Conservation (phyloP, 2,797 vertebrate species). For the Sebastes variabilis region DNA sequence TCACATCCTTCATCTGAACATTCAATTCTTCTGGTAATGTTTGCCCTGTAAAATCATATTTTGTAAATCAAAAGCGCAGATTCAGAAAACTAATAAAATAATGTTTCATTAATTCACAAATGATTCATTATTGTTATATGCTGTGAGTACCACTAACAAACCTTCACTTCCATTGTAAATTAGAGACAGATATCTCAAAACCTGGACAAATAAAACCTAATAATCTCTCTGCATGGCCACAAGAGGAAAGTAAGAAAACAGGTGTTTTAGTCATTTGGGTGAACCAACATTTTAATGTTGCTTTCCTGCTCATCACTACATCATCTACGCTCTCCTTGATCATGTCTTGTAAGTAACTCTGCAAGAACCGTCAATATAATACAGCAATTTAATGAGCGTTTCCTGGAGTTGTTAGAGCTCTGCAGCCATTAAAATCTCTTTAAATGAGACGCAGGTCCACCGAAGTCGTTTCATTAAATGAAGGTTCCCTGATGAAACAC, state of each 20-base stretch:
- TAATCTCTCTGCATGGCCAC: background rate
- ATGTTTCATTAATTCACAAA: accelerated
- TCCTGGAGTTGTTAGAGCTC: background rate
- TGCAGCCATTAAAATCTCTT: background rate
- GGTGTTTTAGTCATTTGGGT: background rate
- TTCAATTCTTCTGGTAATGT: too few species aligned
- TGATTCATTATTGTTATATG: background rate
- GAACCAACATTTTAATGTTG: background rate
- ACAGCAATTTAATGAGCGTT: background rate
- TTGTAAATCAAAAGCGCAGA: too few species aligned
- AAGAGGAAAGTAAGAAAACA: background rate
- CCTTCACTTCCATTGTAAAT: background rate
- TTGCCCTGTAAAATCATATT: too few species aligned
- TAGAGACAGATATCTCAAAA: background rate
- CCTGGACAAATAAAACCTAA: background rate
- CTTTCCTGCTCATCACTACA: background rate
- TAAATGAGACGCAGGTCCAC: background rate
- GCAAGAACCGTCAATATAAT: background rate
- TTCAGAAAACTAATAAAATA: too few species aligned
- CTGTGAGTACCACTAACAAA: background rate
- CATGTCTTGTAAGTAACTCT: background rate
- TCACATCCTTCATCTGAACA: too few species aligned
- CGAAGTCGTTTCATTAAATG: slow-evolving; percentile 4
- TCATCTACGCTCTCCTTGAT: background rate
- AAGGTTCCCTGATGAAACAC: slow-evolving; percentile 11